Base-by-base conservation (phyloP, 1,140 invertebrate species). In the Patella vulgata region DNA sequence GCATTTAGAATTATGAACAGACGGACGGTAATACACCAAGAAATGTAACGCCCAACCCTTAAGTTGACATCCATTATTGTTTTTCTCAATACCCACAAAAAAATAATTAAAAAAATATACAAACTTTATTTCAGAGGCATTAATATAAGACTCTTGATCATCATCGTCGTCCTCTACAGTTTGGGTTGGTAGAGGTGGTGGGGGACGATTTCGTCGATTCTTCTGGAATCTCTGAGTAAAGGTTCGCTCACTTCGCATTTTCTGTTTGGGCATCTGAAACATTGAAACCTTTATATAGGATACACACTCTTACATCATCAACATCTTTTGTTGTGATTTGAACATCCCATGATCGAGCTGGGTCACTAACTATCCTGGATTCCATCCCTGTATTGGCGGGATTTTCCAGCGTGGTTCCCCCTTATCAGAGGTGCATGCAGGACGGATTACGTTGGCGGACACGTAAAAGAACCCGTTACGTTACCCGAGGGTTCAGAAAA, bases 191-290 rank as follows among this genome's bases (percentile, higher is more conserved):
- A 68, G 60, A 1, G 72, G 69, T 1, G 74, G 70, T 0, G 68
- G 72, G 14, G 66, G 53, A 9, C 70, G 65, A n/a, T 63, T 63
- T 23, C 74, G 55, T 30, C 72, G 66, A 33, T 53, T 66, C 50
- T 69, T 70, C 63, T 74, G 74, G 33, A 74, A 63, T 42, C 66
- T 47, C 51, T 68, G 57, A 14, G 70, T 77, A 14, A 72, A 48
- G 51, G n/a, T 63, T 53, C 36, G 63, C 63, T 25, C 64, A 28
- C 31, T 63, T 53, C 56, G 46, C 50, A 43, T 64, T 59, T 23
- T 50, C 40, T 25, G 60, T 28, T 47, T 36, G 23, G 57, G 57
- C 28, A 59, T 56, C 30, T 56, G 39, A 23, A 21, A 30, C 1
- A 36, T 33, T 50, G 25, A 42, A 43, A 50, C 31, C 17, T 36